Evolutionary conservation across 1,140 invertebrate species (phyloP).

Genomic region (Heterodera schachtii): DNA sequence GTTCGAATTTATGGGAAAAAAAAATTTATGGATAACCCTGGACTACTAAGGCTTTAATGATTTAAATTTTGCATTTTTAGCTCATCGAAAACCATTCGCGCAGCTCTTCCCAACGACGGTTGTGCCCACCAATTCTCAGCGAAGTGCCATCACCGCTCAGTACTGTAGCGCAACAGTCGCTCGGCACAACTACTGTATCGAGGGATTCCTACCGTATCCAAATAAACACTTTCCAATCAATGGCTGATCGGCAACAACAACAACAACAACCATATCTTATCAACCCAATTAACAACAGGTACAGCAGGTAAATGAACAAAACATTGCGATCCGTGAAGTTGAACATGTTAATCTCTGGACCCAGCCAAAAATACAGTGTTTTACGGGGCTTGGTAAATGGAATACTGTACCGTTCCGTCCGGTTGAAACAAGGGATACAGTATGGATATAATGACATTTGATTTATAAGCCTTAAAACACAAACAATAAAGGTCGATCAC

Average conservation of each 20-base stretch:
- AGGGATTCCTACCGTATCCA: background rate
- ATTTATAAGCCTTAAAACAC: background rate
- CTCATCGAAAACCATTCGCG: too few relatives aligned
- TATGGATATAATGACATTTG: too few relatives aligned
- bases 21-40: too few relatives aligned
- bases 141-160: background rate
- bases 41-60: background rate
- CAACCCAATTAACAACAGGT: background rate
- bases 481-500: constrained; percentile 1
- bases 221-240: constrained; percentile 7
- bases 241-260: background rate
- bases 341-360: too few relatives aligned
- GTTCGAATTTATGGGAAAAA: too few relatives aligned
- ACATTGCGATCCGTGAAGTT: too few relatives aligned
- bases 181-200: background rate
- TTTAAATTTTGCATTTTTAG: background rate
- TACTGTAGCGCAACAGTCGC: background rate
- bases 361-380: too few relatives aligned
- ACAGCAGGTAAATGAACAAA: background rate
- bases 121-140: background rate
- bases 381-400: too few relatives aligned
- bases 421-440: too few relatives aligned
- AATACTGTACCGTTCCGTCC: too few relatives aligned
- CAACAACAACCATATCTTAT: background rate
- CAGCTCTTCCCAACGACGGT: background rate